A percentile compares a stretch with the other conserved stretches of the same genome.
These are phyloP conservation scores for Globodera ellingtonae DNA, from an alignment of 1,140 invertebrate genomes.

Conservation along the genomic window DNA sequence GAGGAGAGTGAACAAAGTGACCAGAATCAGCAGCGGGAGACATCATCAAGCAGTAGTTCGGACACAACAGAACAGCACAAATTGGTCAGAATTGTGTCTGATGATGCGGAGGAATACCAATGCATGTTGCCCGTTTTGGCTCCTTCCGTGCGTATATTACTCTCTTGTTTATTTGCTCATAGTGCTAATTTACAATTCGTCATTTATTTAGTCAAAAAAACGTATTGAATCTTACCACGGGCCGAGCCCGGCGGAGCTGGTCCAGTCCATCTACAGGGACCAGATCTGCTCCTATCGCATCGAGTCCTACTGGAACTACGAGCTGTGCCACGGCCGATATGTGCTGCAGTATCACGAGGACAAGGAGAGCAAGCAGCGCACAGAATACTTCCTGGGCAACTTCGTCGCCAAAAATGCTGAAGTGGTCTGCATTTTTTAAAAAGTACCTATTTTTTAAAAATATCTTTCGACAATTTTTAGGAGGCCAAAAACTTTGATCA, in stretches of 20 bases:
- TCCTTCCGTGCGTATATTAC: conserved; percentile 14
- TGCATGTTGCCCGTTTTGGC: conserved; percentile 35
- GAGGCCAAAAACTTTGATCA: conserved; percentile 45
- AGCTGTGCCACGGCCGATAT: conserved; percentile 87
- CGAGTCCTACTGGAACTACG: conserved; percentile 95
- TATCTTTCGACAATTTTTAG: conserved; percentile 24
- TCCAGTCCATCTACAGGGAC: conserved; percentile 44
- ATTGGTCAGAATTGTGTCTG: conserved; percentile 30
- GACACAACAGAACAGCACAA: conserved; percentile 9
- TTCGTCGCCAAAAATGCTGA: conserved; percentile 18
- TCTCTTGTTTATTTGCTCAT: conserved; percentile 19
- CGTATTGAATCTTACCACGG: conserved; percentile 62
- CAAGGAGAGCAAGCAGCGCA: conserved; percentile 71
- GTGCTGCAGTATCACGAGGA: conserved; percentile 93
- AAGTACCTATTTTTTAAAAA: neutral
- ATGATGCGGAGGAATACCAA: conserved; percentile 38
- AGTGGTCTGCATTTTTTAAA: conserved; percentile 11
- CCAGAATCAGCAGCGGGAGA: too few relatives aligned
- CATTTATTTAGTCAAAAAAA: conserved; percentile 35
- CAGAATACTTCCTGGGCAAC: conserved; percentile 48
- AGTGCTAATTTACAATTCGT: conserved; percentile 12
- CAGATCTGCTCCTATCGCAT: conserved; percentile 69
- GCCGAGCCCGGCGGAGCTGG: conserved; percentile 38
- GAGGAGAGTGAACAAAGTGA: conserved; percentile 5
- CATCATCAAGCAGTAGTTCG: neutral